Conservation (phyloP, 2,888 invertebrate species). For the Melanostoma mellinum region DNA sequence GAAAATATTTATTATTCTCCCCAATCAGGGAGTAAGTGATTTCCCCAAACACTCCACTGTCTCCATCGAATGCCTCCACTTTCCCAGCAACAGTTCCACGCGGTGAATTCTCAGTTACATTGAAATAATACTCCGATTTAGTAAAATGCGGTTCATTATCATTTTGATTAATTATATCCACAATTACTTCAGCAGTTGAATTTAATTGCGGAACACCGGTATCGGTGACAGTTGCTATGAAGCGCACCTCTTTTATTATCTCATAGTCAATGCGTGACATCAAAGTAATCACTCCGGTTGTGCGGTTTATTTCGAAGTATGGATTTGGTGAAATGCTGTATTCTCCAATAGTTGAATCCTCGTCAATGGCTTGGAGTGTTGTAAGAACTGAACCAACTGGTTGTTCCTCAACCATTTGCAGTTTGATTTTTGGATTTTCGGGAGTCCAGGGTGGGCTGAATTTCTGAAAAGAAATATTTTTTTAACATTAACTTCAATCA, state of each 20-base stretch:
- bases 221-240: slow-evolving; percentile 92
- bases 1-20: slow-evolving; percentile 88
- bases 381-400: slow-evolving; percentile 90
- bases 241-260: slow-evolving; percentile 87
- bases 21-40: slow-evolving; percentile 90
- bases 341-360: slow-evolving; percentile 91
- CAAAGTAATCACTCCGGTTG: slow-evolving; percentile 90
- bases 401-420: slow-evolving; percentile 91
- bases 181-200: slow-evolving; percentile 89
- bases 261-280: slow-evolving; percentile 93
- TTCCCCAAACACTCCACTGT: slow-evolving; percentile 90
- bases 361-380: slow-evolving; percentile 90
- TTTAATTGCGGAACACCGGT: slow-evolving; percentile 93
- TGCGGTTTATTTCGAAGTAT: slow-evolving; percentile 91
- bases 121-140: slow-evolving; percentile 86
- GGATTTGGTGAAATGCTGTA: slow-evolving; percentile 86
- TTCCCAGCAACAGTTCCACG: slow-evolving; percentile 88
- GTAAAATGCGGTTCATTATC: slow-evolving; percentile 93
- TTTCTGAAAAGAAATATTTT: slow-evolving; percentile 82
- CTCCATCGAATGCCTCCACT: slow-evolving; percentile 90
- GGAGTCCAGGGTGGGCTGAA: slow-evolving; percentile 89
- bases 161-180: slow-evolving; percentile 91
- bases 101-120: slow-evolving; percentile 89
- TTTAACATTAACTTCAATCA: too few relatives aligned
- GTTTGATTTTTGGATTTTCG: slow-evolving; percentile 85